A percentile compares a stretch with the other conserved stretches of the same genome.
Evolutionary conservation across 2,888 invertebrate species (phyloP).

Genomic region (Electrophaes corylata): DNA sequence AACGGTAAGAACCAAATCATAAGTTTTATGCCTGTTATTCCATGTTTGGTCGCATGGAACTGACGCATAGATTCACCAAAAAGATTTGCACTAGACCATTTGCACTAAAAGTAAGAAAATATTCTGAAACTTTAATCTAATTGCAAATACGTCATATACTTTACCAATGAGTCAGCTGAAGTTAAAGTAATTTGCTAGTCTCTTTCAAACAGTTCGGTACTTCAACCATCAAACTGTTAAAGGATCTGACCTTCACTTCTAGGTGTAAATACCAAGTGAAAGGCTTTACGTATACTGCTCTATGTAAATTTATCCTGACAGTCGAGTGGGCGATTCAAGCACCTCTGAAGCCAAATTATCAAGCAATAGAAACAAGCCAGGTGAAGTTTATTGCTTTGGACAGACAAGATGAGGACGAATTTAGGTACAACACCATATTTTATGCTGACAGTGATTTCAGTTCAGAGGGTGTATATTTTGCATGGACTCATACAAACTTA

Average conservation of each 20-base stretch:
- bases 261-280: slow-evolving; percentile 8
- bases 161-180: too few species aligned
- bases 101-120: too few species aligned
- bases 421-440: slow-evolving; percentile 1
- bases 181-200: neutral
- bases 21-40: too few species aligned
- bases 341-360: slow-evolving; percentile 12
- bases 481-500: too few species aligned
- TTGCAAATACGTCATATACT: too few species aligned
- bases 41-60: too few species aligned
- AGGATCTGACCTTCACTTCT: neutral
- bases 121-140: too few species aligned
- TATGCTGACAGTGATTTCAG: neutral
- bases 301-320: slow-evolving; percentile 6
- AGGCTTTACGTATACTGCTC: neutral
- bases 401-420: slow-evolving; percentile 1
- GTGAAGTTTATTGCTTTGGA: slow-evolving; percentile 17
- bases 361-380: slow-evolving; percentile 17
- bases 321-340: slow-evolving; percentile 10
- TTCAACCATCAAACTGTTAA: neutral
- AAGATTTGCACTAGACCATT: too few species aligned
- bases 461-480: neutral
- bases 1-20: too few species aligned
- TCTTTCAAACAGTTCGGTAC: neutral
- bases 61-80: too few species aligned